Evolutionary conservation across 64 coral and sea anemone species (phyloP).

Genomic region (Orbicella faveolata): DNA sequence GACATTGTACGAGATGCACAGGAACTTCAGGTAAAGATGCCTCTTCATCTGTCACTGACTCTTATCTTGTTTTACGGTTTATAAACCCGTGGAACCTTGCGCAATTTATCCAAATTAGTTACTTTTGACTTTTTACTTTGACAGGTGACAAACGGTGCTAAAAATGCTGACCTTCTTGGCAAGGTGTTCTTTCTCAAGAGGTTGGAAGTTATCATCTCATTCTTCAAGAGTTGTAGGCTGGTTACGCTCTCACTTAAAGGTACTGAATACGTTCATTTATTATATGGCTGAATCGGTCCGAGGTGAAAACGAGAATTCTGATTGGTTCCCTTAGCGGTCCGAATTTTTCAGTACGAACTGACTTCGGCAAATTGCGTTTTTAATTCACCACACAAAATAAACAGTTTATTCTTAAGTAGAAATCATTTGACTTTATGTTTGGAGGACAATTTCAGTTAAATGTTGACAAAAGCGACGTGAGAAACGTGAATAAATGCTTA

Average conservation of each 20-base stretch:
- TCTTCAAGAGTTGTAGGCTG: slow-evolving; percentile 80
- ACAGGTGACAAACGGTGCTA: not conserved
- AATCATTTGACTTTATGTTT: no score
- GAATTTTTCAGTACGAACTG: no score
- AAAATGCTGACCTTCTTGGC: slow-evolving; percentile 46
- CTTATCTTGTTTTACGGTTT: not conserved
- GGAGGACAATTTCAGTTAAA: no score
- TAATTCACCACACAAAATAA: no score
- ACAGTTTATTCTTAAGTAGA: no score
- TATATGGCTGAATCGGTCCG: no score
- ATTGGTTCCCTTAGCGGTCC: no score
- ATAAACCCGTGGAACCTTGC: not conserved
- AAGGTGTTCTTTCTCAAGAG: slow-evolving; percentile 89
- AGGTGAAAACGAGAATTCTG: no score
- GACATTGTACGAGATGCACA: slow-evolving; percentile 79
- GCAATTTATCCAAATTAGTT: no score
- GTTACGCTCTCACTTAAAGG: slow-evolving; percentile 61
- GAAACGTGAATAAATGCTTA: no score
- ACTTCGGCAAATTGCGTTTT: no score
- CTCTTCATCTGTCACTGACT: not conserved
- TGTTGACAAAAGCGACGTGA: no score
- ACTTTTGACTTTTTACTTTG: not conserved
- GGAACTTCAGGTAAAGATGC: slow-evolving; percentile 64
- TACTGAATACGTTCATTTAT: slow-evolving; percentile 14
- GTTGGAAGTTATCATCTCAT: slow-evolving; percentile 83